phyloP scores from a whole-genome alignment of 1,140 invertebrate genomes.

The Copidosoma floridanum region DNA sequence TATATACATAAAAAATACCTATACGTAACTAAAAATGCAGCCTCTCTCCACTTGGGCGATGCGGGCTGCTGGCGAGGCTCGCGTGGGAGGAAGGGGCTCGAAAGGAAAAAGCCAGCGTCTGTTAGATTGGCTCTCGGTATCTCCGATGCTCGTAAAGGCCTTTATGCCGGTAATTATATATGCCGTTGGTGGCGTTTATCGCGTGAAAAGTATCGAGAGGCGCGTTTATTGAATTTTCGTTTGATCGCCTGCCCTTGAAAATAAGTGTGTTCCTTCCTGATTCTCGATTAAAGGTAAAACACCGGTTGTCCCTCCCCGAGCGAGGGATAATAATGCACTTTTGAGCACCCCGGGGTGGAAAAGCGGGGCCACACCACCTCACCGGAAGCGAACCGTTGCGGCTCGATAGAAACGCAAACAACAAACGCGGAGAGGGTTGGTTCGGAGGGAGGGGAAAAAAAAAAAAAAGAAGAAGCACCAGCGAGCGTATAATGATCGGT shows the following conservation, averaged over 20 bases:
- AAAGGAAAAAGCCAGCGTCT: background rate
- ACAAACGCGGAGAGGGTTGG: background rate
- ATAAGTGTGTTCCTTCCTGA: too few species aligned
- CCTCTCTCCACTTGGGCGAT: too few species aligned
- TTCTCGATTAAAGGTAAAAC: too few species aligned
- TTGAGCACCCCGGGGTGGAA: constrained; percentile 27
- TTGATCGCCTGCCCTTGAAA: too few species aligned
- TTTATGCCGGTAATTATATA: too few species aligned
- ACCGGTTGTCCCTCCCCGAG: constrained; percentile 7
- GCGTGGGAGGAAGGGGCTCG: constrained; percentile 6
- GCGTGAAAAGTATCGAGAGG: too few species aligned
- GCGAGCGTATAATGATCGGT: background rate
- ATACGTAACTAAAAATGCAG: too few species aligned
- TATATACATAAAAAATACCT: too few species aligned
- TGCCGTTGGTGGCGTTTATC: too few species aligned
- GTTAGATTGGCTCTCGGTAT: constrained; percentile 7
- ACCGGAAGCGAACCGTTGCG: constrained; percentile 34
- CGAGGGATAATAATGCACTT: constrained; percentile 28
- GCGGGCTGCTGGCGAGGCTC: too few species aligned
- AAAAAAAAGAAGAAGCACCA: background rate
- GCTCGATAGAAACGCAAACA: constrained; percentile 41
- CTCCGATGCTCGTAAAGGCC: constrained; percentile 1
- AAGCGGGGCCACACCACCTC: background rate
- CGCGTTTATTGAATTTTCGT: too few species aligned
- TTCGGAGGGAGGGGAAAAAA: background rate